Evolutionary conservation across 2,113 vertebrate species (phyloP).

Genomic region (Desmodus rotundus): DNA sequence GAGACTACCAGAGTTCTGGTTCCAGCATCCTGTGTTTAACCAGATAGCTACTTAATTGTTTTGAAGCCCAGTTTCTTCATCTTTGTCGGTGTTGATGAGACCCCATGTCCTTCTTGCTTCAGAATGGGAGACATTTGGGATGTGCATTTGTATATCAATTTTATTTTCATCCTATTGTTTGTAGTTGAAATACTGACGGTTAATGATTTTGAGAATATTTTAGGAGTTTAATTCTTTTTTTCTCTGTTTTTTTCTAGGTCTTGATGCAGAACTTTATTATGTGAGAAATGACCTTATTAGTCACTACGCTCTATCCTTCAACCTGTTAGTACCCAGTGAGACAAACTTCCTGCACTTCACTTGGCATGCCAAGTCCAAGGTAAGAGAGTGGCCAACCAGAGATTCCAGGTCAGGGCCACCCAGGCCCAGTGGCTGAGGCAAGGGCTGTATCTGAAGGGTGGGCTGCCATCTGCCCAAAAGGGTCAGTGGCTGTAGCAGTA

Average conservation of each 20-base stretch:
- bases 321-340: constrained; percentile 92
- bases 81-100: neutral
- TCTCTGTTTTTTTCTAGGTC: constrained; percentile 79
- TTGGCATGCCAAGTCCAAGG: constrained; percentile 90
- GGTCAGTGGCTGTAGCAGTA: neutral
- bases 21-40: neutral
- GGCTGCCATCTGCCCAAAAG: neutral
- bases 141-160: neutral
- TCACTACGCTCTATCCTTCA: constrained; percentile 94
- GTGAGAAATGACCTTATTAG: constrained; percentile 95
- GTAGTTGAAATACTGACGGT: neutral
- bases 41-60: neutral
- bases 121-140: neutral
- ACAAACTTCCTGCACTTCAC: constrained; percentile 97
- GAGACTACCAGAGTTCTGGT: neutral
- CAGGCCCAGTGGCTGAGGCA: neutral
- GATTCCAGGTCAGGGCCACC: neutral
- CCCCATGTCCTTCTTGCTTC: neutral
- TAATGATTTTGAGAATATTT: constrained; percentile 13
- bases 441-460: neutral
- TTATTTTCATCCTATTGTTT: neutral
- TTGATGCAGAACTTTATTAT: constrained; percentile 97
- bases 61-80: neutral
- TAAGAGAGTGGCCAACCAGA: constrained; percentile 41
- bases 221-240: constrained; percentile 43